A percentile compares a stretch with the other conserved stretches of the same genome.
phyloP scores from a whole-genome alignment of 53 echinoderm and acorn worm species.

The Pentamera pediparva region DNA sequence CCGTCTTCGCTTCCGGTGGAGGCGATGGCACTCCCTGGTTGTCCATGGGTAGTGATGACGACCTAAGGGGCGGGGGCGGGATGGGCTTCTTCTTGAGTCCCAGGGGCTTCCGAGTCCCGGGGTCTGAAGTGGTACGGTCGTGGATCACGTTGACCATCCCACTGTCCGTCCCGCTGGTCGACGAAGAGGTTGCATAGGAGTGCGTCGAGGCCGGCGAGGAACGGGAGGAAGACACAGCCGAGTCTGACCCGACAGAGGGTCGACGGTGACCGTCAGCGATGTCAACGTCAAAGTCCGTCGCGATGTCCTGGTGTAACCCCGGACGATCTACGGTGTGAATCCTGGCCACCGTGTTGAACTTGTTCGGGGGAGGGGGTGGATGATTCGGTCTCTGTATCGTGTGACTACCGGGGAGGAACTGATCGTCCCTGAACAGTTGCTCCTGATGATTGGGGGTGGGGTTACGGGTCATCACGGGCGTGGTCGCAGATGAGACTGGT shows the following conservation, averaged over 20 bases:
- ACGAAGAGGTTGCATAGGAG: constrained; percentile 60
- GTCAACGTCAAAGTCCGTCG: constrained; percentile 8
- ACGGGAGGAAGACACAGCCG: constrained; percentile 64
- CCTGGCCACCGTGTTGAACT: constrained; percentile 70
- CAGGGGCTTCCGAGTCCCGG: constrained; percentile 1
- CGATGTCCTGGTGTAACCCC: constrained; percentile 1
- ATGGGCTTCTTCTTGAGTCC: constrained; percentile 9
- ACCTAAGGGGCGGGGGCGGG: constrained; percentile 13
- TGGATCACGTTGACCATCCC: constrained; percentile 50
- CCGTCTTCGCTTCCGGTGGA: constrained; percentile 28
- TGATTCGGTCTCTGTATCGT: constrained; percentile 9
- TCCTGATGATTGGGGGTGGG: too few species aligned
- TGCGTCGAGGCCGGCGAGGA: constrained; percentile 82
- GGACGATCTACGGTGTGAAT: constrained; percentile 46
- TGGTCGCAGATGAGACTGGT: neutral
- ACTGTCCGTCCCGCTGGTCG: constrained; percentile 61
- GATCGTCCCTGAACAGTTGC: too few species aligned
- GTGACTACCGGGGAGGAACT: too few species aligned
- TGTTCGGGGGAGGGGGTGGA: constrained; percentile 34
- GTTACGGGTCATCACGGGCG: neutral
- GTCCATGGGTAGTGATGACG: constrained; percentile 17
- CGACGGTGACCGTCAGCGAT: constrained; percentile 30
- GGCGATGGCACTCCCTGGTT: neutral
- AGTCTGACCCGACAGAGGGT: constrained; percentile 63
- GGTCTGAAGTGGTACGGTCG: constrained; percentile 51